Evolutionary conservation across 2,888 invertebrate species (phyloP).

Genomic region (Callinectes sapidus): DNA sequence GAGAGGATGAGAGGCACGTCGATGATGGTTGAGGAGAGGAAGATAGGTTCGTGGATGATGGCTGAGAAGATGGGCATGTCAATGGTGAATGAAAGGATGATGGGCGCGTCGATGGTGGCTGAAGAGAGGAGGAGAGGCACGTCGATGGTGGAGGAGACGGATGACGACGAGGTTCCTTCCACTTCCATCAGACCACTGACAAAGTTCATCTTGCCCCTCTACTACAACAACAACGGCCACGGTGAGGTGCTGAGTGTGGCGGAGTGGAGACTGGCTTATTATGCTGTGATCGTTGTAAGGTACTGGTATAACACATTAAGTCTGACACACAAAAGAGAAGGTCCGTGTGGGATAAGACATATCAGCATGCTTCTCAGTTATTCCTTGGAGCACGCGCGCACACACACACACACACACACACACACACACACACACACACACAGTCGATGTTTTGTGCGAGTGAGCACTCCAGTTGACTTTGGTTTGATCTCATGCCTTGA

Average conservation of each 20-base stretch:
- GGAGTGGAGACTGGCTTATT: neutral
- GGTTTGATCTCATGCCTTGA: neutral
- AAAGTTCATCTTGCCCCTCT: slow-evolving; percentile 3
- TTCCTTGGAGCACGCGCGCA: no score
- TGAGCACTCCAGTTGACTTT: no score
- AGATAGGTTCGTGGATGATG: neutral
- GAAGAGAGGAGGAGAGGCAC: neutral
- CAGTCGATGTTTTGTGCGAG: no score
- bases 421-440: no score
- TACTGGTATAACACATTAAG: neutral
- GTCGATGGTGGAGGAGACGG: neutral
- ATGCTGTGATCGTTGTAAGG: neutral
- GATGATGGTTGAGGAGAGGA: neutral
- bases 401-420: no score
- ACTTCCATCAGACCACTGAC: neutral
- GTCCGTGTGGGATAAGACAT: neutral
- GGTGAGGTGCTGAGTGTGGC: neutral
- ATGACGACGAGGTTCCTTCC: neutral
- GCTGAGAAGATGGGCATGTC: neutral
- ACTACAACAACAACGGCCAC: neutral
- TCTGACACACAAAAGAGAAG: neutral
- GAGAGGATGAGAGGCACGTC: neutral
- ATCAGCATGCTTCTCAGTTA: no score
- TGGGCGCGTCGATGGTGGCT: neutral
- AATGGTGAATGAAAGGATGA: neutral